Base-by-base conservation (phyloP, 2,113 vertebrate species). In the Bungarus multicinctus region DNA sequence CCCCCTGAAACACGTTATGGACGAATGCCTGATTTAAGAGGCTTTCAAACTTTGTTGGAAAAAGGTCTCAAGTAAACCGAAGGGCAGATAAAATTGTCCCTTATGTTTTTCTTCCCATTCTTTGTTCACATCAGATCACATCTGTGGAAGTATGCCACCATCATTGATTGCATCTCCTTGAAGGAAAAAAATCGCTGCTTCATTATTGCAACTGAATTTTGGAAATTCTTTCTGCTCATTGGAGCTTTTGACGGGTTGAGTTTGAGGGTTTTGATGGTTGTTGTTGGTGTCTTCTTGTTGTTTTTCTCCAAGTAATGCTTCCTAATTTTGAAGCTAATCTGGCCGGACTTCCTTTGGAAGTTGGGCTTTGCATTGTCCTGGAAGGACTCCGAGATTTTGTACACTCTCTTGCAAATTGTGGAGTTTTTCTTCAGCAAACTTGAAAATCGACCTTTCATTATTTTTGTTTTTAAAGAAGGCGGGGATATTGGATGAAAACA, bases 321-420 rank as follows among this genome's bases (percentile, higher is more conserved):
- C 74, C 8, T 81, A 22, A 20, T 81, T 9, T 81, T 81, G 18
- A 81, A 22, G 18, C 74, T 81, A 16, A 3, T 81, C 34, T 43
- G 6, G 18, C 34, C 3, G 3, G 34, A 8, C 16, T 39, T 81
- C 69, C 18, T 8, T 39, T 81, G 57, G 34, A 34, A 89, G 47
- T 11, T 93, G 53, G 55, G 47, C 60, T 12, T 60, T 34, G 8
- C 39, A 58, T 4, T n/a, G 43, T 25, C 45, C 91, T 57, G 25
- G 88, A 55, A 93, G 93, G 88, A 90, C 54, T 6, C 81, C 92
- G 92, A 87, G 43, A 64, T 92, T 85, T 45, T 57, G 3, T 23
- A 43, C 25, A 9, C 12, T 18, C 12, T 8, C 25, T 60, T 60
- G 43, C 14, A 89, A n/a, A 89, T 8, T 20, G 74, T 22, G 34